A percentile compares a stretch with the other conserved stretches of the same genome.
These are phyloP conservation scores for Callaeas wilsoni DNA, from an alignment of 2,113 vertebrate genomes.

Conservation along the genomic window DNA sequence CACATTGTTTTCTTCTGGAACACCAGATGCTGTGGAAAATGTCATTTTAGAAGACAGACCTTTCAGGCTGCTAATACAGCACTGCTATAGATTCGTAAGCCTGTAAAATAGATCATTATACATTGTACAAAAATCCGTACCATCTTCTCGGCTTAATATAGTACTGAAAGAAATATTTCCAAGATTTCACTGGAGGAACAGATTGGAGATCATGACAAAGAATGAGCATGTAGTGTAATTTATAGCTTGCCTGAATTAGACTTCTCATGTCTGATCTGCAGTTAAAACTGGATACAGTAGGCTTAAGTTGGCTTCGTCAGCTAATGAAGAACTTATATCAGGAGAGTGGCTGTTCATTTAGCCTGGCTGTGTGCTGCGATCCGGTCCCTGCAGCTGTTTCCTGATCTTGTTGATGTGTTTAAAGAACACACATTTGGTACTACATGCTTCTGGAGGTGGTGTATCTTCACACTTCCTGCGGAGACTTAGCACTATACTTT, in stretches of 20 bases:
- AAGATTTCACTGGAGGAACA: constrained; percentile 29
- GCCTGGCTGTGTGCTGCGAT: constrained; percentile 30
- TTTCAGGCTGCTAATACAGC: neutral
- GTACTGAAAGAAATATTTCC: constrained; percentile 33
- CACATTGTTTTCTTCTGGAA: neutral
- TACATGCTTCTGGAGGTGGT: constrained; percentile 49
- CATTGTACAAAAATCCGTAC: constrained; percentile 12
- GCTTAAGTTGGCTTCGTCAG: constrained; percentile 1
- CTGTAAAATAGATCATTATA: neutral
- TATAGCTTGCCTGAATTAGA: constrained; percentile 53
- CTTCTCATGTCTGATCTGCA: constrained; percentile 16
- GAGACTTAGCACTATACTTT: constrained; percentile 31
- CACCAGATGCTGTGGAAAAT: neutral
- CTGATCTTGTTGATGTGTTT: constrained; percentile 50
- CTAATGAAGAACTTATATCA: constrained; percentile 28
- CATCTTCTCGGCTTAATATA: constrained; percentile 40
- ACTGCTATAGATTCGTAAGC: neutral
- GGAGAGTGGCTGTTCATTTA: constrained; percentile 52
- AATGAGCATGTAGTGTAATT: constrained; percentile 54
- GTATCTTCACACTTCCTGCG: constrained; percentile 51
- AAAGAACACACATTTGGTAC: constrained; percentile 50
- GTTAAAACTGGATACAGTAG: constrained; percentile 36
- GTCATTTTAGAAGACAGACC: neutral
- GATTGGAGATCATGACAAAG: constrained; percentile 56
- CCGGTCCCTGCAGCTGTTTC: constrained; percentile 38